phyloP scores from a whole-genome alignment of 92 coral and sea anemone species.

The Palythoa caribaeorum region DNA sequence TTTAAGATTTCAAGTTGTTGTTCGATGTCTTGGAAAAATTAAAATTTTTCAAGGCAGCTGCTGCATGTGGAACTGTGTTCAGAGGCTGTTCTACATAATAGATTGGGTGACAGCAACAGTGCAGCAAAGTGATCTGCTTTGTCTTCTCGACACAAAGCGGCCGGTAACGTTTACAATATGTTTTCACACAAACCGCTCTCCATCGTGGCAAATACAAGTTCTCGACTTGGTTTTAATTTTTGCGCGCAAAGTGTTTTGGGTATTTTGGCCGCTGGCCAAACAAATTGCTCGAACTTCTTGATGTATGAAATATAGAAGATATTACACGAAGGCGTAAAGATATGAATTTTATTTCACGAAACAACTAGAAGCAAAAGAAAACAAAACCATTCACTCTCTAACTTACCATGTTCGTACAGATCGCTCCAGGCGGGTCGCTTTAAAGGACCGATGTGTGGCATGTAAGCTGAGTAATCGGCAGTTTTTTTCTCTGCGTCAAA shows the following conservation, averaged over 20 bases:
- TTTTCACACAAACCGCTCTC: background rate
- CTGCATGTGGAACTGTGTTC: constrained; percentile 17
- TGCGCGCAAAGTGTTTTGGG: background rate
- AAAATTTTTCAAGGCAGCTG: constrained; percentile 16
- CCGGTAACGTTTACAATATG: background rate
- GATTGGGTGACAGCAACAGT: background rate
- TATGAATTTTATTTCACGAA: background rate
- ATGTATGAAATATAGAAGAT: too few species aligned
- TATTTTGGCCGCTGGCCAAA: background rate
- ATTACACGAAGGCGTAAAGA: too few species aligned
- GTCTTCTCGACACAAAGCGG: background rate
- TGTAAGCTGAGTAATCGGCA: constrained; percentile 56
- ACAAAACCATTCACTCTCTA: background rate
- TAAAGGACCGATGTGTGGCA: constrained; percentile 23
- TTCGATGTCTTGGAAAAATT: constrained; percentile 16
- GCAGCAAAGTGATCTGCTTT: constrained; percentile 36
- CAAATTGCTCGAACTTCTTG: background rate
- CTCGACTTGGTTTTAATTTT: background rate
- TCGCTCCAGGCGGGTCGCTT: constrained; percentile 12
- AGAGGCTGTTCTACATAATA: constrained; percentile 4
- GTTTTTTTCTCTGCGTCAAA: constrained; percentile 40
- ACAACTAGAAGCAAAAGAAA: background rate
- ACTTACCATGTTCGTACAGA: constrained; percentile 15
- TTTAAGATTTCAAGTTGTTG: background rate
- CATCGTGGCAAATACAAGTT: background rate